phyloP scores from a whole-genome alignment of 2,113 vertebrate genomes.

The Pedionomus torquatus region DNA sequence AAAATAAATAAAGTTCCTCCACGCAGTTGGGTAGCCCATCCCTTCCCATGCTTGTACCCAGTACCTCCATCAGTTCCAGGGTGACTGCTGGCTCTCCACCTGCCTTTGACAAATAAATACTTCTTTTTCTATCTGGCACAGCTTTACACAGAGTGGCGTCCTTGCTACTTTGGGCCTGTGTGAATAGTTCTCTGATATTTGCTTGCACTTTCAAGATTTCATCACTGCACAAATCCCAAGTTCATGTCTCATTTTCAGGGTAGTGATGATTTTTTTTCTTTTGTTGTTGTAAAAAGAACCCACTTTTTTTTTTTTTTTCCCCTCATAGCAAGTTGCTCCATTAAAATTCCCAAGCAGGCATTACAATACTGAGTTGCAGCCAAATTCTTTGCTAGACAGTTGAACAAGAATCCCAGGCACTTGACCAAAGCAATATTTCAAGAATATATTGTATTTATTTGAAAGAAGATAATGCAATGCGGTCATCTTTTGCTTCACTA shows the following conservation, averaged over 20 bases:
- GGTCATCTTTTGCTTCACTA: constrained; percentile 61
- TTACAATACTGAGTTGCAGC: background rate
- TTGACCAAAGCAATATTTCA: constrained; percentile 61
- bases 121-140: background rate
- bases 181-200: background rate
- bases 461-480: constrained; percentile 61
- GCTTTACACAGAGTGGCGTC: background rate
- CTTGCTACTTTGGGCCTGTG: background rate
- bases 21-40: background rate
- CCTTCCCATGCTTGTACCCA: background rate
- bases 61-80: background rate
- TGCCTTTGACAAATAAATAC: background rate
- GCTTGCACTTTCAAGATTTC: background rate
- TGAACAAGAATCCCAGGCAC: constrained; percentile 16
- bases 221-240: background rate
- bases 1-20: background rate
- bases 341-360: background rate
- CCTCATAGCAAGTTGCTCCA: background rate
- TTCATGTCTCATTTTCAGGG: background rate
- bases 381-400: background rate
- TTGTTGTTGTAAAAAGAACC: background rate
- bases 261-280: background rate
- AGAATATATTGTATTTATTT: constrained; percentile 61
- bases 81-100: background rate
- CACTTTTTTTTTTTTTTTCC: background rate